phyloP scores from a whole-genome alignment of 2,888 invertebrate genomes.

The Podabrus alpinus region DNA sequence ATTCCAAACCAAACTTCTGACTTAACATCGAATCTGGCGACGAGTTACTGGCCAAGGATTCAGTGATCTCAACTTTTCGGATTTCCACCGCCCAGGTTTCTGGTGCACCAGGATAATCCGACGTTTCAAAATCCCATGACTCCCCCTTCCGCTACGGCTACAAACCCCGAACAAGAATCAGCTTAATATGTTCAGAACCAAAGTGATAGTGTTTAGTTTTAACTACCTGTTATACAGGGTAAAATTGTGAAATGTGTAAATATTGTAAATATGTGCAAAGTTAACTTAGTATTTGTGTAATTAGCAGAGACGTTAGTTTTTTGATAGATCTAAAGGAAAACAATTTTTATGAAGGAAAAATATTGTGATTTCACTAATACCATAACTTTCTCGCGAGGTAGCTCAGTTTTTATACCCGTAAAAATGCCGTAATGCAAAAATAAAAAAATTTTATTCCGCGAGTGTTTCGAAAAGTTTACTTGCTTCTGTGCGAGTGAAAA shows the following conservation, averaged over 20 bases:
- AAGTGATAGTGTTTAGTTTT: constrained; percentile 12
- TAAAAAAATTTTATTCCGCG: not conserved
- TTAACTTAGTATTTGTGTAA: constrained; percentile 32
- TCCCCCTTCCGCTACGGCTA: constrained; percentile 56
- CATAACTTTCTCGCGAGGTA: not conserved
- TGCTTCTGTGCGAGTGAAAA: not conserved
- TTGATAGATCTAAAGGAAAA: constrained; percentile 22
- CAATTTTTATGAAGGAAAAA: not conserved
- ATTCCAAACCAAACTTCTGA: constrained; percentile 85
- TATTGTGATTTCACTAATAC: not conserved
- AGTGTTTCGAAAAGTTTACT: not conserved
- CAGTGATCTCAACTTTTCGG: constrained; percentile 93
- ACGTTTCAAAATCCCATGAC: constrained; percentile 61
- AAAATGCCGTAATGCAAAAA: not conserved
- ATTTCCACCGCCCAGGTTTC: constrained; percentile 77
- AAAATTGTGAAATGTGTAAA: constrained; percentile 42
- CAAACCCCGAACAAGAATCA: constrained; percentile 51
- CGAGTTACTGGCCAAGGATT: constrained; percentile 89
- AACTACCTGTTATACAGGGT: constrained; percentile 48
- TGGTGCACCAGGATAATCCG: constrained; percentile 70
- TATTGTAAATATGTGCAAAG: constrained; percentile 42
- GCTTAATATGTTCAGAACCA: constrained; percentile 31
- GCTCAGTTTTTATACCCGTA: not conserved
- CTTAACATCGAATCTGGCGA: constrained; percentile 67
- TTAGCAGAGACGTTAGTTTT: not conserved